Evolutionary conservation across 2,113 vertebrate species (phyloP).

Genomic region (Sigmodon hispidus): DNA sequence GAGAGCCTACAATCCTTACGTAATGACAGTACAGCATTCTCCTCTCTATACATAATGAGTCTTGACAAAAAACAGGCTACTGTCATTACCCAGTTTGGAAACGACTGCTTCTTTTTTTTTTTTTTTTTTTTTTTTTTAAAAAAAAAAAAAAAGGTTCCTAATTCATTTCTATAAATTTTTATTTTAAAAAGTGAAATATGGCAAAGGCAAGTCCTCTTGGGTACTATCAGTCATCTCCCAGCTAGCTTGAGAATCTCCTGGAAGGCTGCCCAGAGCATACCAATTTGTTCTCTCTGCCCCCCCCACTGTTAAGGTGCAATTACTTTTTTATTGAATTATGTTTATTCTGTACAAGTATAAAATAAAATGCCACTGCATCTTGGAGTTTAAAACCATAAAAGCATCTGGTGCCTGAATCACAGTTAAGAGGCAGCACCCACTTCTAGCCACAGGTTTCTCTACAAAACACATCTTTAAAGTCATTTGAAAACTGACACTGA

Average conservation of each 20-base stretch:
- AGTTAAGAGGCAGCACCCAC: not conserved
- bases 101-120: not conserved
- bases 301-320: conserved; percentile 37
- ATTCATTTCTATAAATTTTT: conserved; percentile 56
- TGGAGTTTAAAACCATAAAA: conserved; percentile 17
- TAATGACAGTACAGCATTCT: not conserved
- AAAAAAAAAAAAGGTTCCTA: conserved; percentile 52
- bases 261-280: conserved; percentile 50
- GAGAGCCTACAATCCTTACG: not conserved
- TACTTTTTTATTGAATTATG: conserved; percentile 63
- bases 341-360: conserved; percentile 57
- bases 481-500: not conserved
- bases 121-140: not conserved
- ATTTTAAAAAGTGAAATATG: conserved; percentile 61
- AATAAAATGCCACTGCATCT: conserved; percentile 28
- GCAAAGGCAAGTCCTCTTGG: conserved; percentile 14
- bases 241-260: conserved; percentile 13
- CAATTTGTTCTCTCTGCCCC: conserved; percentile 3
- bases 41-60: not conserved
- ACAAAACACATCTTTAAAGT: not conserved
- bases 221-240: conserved; percentile 54
- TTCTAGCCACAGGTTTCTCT: not conserved
- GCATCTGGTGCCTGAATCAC: not conserved
- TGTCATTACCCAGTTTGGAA: conserved; percentile 15
- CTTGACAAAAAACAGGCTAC: not conserved